phyloP scores from a whole-genome alignment of 2,113 vertebrate species.

The Helogale parvula region DNA sequence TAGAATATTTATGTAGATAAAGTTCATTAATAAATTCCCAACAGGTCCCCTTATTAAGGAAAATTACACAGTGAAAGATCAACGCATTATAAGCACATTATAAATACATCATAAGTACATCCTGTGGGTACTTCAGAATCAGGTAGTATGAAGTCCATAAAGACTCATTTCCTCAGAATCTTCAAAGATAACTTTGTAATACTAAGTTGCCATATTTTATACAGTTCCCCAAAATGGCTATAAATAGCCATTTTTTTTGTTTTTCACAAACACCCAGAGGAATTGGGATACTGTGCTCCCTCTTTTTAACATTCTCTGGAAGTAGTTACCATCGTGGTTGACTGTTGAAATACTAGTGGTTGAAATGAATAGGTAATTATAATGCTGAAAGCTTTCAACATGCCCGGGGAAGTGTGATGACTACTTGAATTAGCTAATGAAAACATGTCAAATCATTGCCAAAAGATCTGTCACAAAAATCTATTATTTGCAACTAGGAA shows the following conservation, averaged over 20 bases:
- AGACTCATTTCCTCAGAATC: slow-evolving; percentile 8
- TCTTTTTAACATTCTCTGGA: slow-evolving; percentile 64
- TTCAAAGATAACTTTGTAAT: slow-evolving; percentile 17
- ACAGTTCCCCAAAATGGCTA: slow-evolving; percentile 8
- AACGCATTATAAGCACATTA: neutral
- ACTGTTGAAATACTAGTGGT: slow-evolving; percentile 59
- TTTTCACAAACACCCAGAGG: neutral
- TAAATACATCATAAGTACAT: neutral
- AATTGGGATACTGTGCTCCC: neutral
- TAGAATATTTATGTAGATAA: neutral
- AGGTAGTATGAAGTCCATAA: neutral
- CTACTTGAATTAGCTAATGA: slow-evolving; percentile 82
- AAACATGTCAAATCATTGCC: slow-evolving; percentile 80
- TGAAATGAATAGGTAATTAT: slow-evolving; percentile 81
- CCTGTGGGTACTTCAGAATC: neutral
- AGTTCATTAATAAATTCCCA: slow-evolving; percentile 27
- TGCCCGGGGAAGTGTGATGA: slow-evolving; percentile 80
- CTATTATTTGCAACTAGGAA: slow-evolving; percentile 34
- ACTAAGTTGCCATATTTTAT: neutral
- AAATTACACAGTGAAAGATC: slow-evolving; percentile 6
- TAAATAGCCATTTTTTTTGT: neutral
- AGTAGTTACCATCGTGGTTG: slow-evolving; percentile 58
- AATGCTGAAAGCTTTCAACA: slow-evolving; percentile 80
- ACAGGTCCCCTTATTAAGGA: neutral
- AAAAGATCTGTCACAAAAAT: slow-evolving; percentile 81